Evolutionary conservation across 2,888 invertebrate genomes (phyloP).

Genomic region (Opisthograptis luteolata): DNA sequence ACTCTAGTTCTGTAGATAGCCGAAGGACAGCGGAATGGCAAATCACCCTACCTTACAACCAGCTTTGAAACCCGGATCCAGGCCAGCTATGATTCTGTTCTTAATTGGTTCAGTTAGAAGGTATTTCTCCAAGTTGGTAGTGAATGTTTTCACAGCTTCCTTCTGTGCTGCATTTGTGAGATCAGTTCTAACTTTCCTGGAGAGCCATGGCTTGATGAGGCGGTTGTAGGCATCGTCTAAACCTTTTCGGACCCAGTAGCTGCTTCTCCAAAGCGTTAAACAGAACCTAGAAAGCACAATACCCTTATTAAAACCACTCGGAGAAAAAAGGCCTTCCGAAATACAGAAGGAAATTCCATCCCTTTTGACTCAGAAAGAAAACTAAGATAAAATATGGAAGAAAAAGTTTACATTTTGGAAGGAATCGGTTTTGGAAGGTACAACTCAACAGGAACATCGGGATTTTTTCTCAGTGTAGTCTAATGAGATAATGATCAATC

Average conservation of each 20-base stretch:
- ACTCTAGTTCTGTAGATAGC: background rate
- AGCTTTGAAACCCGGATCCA: slow-evolving; percentile 95
- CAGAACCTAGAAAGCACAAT: slow-evolving; percentile 60
- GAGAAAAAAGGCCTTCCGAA: too few species aligned
- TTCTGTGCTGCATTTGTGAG: slow-evolving; percentile 91
- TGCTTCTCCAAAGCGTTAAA: slow-evolving; percentile 66
- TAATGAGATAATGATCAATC: too few species aligned
- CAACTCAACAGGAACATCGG: too few species aligned
- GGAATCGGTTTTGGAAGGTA: too few species aligned
- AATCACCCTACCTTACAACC: slow-evolving; percentile 90
- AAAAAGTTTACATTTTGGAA: too few species aligned
- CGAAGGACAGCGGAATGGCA: background rate
- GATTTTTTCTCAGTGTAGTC: too few species aligned
- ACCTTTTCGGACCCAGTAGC: slow-evolving; percentile 70
- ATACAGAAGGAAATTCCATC: too few species aligned
- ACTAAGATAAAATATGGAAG: too few species aligned
- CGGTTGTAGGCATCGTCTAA: slow-evolving; percentile 72
- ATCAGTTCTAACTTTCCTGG: slow-evolving; percentile 88
- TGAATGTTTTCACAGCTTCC: slow-evolving; percentile 93
- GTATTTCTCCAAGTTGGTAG: slow-evolving; percentile 92
- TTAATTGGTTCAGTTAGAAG: slow-evolving; percentile 92
- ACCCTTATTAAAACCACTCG: too few species aligned
- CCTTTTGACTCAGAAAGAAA: too few species aligned
- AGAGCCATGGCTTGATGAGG: slow-evolving; percentile 85
- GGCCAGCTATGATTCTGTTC: slow-evolving; percentile 91